phyloP scores from a whole-genome alignment of 2,797 vertebrate genomes.

The Loriculus beryllinus region DNA sequence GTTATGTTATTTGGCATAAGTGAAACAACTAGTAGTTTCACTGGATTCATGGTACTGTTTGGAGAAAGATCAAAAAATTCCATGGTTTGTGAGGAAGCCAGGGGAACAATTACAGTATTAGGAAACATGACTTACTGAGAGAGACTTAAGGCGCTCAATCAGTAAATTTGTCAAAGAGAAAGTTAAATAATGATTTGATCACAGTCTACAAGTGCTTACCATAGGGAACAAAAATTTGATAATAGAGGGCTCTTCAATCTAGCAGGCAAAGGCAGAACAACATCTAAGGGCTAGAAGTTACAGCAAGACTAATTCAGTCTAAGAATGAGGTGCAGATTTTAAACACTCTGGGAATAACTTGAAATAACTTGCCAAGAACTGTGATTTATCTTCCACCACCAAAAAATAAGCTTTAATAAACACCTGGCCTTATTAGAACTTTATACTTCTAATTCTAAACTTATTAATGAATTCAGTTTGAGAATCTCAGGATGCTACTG shows the following conservation, averaged over 20 bases:
- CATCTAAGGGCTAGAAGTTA: not conserved
- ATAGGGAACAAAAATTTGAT: not conserved
- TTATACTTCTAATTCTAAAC: not conserved
- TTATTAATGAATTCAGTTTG: not conserved
- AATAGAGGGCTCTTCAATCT: conserved; percentile 16
- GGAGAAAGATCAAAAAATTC: not conserved
- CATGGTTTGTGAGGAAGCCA: not conserved
- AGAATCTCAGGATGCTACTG: not conserved
- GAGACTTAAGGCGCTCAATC: not conserved
- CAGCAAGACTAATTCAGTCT: not conserved
- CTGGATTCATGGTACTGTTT: not conserved
- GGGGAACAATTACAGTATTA: not conserved
- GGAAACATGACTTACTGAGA: not conserved
- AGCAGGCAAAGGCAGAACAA: not conserved
- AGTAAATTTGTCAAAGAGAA: conserved; percentile 32
- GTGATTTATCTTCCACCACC: not conserved
- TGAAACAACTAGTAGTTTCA: not conserved
- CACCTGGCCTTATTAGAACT: not conserved
- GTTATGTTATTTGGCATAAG: not conserved
- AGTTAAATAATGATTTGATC: conserved; percentile 25
- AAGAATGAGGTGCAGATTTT: not conserved
- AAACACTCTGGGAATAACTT: not conserved
- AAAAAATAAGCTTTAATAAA: conserved; percentile 24
- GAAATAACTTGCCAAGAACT: not conserved
- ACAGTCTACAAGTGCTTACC: not conserved